Evolutionary conservation across 2,888 invertebrate genomes (phyloP).

Genomic region (Drosophila ochracea): DNA sequence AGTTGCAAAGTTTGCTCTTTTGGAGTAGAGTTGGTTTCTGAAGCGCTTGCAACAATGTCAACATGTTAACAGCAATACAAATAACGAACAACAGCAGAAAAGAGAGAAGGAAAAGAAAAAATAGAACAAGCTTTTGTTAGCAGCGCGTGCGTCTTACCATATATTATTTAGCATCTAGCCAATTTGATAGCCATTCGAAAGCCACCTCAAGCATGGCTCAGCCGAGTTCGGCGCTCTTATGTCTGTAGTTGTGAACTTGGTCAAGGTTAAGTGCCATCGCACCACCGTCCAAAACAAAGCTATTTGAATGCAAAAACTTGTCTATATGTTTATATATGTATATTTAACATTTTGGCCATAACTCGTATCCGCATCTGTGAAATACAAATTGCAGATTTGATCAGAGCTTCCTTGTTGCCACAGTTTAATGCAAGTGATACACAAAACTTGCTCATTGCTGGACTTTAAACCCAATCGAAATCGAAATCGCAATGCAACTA

Average conservation of each 20-base stretch:
- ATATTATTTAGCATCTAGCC: slow-evolving; percentile 1
- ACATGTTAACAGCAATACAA: background rate
- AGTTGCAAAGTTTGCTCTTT: slow-evolving; percentile 25
- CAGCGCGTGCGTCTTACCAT: background rate
- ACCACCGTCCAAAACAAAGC: background rate
- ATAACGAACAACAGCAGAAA: background rate
- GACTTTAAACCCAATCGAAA: slow-evolving; percentile 11
- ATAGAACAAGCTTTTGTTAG: background rate
- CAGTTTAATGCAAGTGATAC: background rate
- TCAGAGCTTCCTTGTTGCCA: slow-evolving; percentile 1
- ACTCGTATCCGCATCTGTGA: slow-evolving; percentile 3
- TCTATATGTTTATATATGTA: background rate
- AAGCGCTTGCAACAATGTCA: background rate
- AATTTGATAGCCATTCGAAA: background rate
- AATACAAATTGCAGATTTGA: slow-evolving; percentile 1
- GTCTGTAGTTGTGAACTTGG: slow-evolving; percentile 15
- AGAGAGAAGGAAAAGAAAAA: background rate
- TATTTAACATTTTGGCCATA: background rate
- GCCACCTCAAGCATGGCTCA: slow-evolving; percentile 3
- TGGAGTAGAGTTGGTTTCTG: background rate
- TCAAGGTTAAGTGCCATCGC: slow-evolving; percentile 17
- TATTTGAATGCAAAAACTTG: background rate
- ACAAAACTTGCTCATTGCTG: slow-evolving; percentile 4
- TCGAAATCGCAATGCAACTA: background rate
- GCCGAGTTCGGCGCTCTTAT: background rate